Percentiles rank a stretch among this genome's conserved stretches.
Conservation (phyloP, 2,888 invertebrate genomes). For the Ecdyonurus torrentis region DNA sequence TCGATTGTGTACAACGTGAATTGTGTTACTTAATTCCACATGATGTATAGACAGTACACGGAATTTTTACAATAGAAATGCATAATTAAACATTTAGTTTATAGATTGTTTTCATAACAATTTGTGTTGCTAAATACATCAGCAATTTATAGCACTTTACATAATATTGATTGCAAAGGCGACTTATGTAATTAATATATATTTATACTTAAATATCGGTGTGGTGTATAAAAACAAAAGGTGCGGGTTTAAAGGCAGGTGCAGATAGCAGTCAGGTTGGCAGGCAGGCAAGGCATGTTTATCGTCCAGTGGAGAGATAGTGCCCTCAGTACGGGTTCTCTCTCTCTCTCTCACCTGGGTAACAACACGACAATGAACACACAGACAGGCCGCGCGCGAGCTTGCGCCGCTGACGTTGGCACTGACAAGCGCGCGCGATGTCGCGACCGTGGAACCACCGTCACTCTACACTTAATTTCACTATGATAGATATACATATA, state of each 20-base stretch:
- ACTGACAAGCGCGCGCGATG: background rate
- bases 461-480: too few species aligned
- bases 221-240: background rate
- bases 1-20: too few species aligned
- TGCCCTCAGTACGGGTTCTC: background rate
- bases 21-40: too few species aligned
- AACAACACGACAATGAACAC: background rate
- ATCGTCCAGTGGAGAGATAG: background rate
- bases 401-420: background rate
- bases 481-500: too few species aligned
- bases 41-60: too few species aligned
- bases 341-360: background rate
- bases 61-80: too few species aligned
- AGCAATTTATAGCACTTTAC: too few species aligned
- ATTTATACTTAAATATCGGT: background rate
- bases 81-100: too few species aligned
- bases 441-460: background rate
- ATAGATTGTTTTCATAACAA: too few species aligned
- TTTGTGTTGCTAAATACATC: too few species aligned
- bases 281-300: background rate
- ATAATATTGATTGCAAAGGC: too few species aligned
- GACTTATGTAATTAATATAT: too few species aligned
- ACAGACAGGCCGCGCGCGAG: background rate
- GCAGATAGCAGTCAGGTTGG: background rate
- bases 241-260: background rate